Base-by-base conservation (phyloP, 2,797 vertebrate genomes). In the Rhincodon typus region DNA sequence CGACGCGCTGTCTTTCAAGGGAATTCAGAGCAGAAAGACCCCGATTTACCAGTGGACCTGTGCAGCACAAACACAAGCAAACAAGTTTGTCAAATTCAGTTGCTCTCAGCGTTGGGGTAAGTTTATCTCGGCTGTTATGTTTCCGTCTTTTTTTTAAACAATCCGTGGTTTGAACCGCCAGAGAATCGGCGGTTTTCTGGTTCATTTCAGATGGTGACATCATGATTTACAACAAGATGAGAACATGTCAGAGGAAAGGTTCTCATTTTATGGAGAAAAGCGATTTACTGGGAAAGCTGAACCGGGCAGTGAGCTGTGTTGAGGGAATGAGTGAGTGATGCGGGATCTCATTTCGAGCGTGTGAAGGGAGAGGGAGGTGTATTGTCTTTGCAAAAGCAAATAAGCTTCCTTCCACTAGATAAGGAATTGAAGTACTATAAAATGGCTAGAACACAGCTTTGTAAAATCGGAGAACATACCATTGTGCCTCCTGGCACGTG, bases 191-290 rank as follows among this genome's bases (percentile, higher is more conserved):
- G 66, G 38, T 72, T 70, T 94, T 93, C 57, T 93, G 23, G 62
- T 94, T 46, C n/a, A 94, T 6, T 94, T 94, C 91, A 94, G 30
- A 21, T 62, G 87, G 87, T 90, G 87, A 90, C 87, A 90, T 5
- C 30, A 34, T 90, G 87, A 90, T 90, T 90, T 62, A 90, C 34
- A 90, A 90, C 57, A 34, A 84, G 21, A 46, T 46, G 42, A 21
- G 38, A 84, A 66, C 13, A 90, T n/a, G 30, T 90, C 19, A 21
- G 62, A 34, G 87, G 87, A 90, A 90, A 90, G 4, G 30, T 62
- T n/a, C 30, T 90, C 53, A n/a, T n/a, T 90, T 90, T 66, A 34
- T n/a, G n/a, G 87, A 62, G 34, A 62, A 30, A 6, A 62, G 34
- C 7, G 4, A 57, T 17, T 30, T 34, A 88, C n/a, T 66, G 87